Conservation (phyloP, 2,797 vertebrate species). For the Pempheris klunzingeri region DNA sequence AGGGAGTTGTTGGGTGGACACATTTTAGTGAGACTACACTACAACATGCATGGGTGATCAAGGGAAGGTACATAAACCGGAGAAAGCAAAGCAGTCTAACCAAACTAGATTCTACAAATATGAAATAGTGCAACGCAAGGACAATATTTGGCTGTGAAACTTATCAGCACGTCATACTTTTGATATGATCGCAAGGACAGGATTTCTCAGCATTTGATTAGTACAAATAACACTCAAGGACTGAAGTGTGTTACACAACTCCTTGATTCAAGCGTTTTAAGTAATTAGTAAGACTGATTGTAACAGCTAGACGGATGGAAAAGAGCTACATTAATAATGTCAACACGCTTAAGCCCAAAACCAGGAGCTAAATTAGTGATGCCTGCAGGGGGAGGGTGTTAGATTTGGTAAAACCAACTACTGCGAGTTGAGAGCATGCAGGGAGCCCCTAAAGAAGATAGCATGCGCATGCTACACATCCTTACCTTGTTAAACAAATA, state of each 20-base stretch:
- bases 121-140: neutral
- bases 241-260: conserved; percentile 31
- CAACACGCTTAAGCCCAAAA: conserved; percentile 26
- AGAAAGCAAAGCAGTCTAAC: conserved; percentile 26
- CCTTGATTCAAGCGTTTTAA: conserved; percentile 46
- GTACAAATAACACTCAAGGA: conserved; percentile 8
- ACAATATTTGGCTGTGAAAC: neutral
- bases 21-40: conserved; percentile 22
- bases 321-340: conserved; percentile 63
- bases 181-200: conserved; percentile 24
- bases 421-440: conserved; percentile 54
- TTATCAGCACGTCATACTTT: neutral
- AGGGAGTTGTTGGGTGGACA: conserved; percentile 11
- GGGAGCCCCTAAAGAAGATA: conserved; percentile 22
- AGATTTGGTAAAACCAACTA: conserved; percentile 19
- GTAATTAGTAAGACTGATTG: conserved; percentile 51
- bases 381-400: conserved; percentile 24
- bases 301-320: conserved; percentile 43
- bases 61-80: conserved; percentile 12
- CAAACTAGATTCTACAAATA: conserved; percentile 35
- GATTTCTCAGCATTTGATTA: conserved; percentile 24
- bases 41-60: conserved; percentile 40
- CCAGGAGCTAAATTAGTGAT: conserved; percentile 52
- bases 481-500: conserved; percentile 99
- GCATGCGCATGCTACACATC: conserved; percentile 56